Conservation (phyloP, 1,140 invertebrate genomes). For the Venturia canescens region DNA sequence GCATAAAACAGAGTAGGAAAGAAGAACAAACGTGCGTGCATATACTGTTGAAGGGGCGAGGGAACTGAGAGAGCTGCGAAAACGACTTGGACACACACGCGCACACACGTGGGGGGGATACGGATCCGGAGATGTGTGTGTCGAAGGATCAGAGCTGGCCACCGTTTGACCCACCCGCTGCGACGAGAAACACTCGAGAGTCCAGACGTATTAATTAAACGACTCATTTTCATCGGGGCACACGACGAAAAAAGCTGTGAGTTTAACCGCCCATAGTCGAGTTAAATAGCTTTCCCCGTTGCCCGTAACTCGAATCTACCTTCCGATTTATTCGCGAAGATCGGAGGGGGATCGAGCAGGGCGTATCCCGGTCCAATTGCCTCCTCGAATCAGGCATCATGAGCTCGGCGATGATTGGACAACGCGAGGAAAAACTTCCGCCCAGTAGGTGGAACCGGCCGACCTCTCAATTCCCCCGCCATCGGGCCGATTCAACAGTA, state of each 20-base stretch:
- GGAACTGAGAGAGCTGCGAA: neutral
- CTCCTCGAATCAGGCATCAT: neutral
- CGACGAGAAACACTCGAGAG: slow-evolving; percentile 62
- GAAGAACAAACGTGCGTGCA: too few relatives aligned
- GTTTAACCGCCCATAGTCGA: slow-evolving; percentile 74
- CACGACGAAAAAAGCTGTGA: slow-evolving; percentile 69
- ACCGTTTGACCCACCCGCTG: slow-evolving; percentile 54
- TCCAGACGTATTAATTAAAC: slow-evolving; percentile 77
- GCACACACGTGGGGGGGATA: neutral
- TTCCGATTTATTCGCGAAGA: too few relatives aligned
- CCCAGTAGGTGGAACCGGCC: slow-evolving; percentile 54
- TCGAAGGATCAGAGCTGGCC: slow-evolving; percentile 42
- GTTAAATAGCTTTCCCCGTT: slow-evolving; percentile 68
- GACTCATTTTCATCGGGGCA: slow-evolving; percentile 74
- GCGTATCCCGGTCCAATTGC: neutral
- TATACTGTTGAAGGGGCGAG: neutral
- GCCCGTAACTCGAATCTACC: neutral
- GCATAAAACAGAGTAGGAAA: too few relatives aligned
- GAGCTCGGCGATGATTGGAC: slow-evolving; percentile 56
- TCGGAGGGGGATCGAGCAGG: too few relatives aligned
- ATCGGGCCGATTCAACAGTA: neutral
- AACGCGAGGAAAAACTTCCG: slow-evolving; percentile 57
- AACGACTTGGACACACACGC: neutral
- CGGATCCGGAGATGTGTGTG: neutral
- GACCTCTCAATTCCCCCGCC: slow-evolving; percentile 50